phyloP scores from a whole-genome alignment of 2,797 vertebrate genomes.

The Cyclura pinguis region DNA sequence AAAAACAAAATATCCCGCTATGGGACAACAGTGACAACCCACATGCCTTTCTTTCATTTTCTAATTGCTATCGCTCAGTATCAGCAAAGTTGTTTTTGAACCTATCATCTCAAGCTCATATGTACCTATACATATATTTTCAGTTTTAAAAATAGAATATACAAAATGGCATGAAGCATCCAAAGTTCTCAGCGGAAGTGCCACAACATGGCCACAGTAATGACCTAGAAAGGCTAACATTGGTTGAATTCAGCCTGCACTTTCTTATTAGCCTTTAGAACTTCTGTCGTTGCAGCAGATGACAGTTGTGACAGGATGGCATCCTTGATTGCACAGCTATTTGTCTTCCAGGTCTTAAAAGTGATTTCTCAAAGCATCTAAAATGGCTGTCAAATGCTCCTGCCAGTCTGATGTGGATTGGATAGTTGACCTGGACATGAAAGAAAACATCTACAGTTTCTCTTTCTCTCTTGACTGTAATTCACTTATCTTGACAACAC shows the following conservation, averaged over 20 bases:
- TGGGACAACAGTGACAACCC: no score
- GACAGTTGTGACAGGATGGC: slow-evolving; percentile 17
- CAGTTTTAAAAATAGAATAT: neutral
- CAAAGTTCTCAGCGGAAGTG: neutral
- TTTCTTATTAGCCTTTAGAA: slow-evolving; percentile 18
- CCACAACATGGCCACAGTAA: neutral
- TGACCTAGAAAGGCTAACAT: neutral
- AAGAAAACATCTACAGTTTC: slow-evolving; percentile 16
- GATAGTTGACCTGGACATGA: slow-evolving; percentile 7
- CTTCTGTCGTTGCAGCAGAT: slow-evolving; percentile 1
- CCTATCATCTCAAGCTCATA: no score
- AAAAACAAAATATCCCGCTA: no score
- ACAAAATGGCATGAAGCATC: neutral
- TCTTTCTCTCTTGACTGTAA: slow-evolving; percentile 13
- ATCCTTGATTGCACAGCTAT: slow-evolving; percentile 23
- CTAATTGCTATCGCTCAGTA: no score
- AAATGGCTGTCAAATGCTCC: slow-evolving; percentile 20
- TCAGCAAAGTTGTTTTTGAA: no score
- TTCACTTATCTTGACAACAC: slow-evolving; percentile 26
- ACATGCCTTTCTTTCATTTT: no score
- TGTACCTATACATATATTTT: neutral
- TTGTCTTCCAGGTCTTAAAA: slow-evolving; percentile 12
- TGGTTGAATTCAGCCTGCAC: neutral
- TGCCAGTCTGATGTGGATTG: slow-evolving; percentile 24
- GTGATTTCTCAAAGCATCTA: slow-evolving; percentile 20